These are phyloP conservation scores for Hermetia illucens DNA, from an alignment of 1,140 invertebrate genomes.

Conservation along the genomic window DNA sequence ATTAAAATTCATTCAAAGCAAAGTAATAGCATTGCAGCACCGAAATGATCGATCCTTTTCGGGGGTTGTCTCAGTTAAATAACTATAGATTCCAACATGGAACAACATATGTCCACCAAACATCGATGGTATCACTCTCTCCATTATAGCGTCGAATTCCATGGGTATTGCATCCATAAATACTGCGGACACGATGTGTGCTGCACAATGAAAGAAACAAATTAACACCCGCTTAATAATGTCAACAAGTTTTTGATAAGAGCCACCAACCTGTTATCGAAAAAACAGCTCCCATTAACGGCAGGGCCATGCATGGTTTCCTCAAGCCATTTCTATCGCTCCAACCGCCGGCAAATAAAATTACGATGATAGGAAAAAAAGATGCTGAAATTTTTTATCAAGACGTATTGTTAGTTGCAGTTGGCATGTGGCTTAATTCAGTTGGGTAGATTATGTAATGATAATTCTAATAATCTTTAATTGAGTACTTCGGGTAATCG, in stretches of 20 bases:
- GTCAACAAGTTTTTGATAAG: no score
- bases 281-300: constrained; percentile 36
- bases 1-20: no score
- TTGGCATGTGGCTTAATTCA: no score
- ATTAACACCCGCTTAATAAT: no score
- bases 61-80: constrained; percentile 35
- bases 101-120: constrained; percentile 36
- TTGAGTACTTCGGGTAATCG: no score
- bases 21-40: no score
- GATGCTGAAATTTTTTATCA: constrained; percentile 9
- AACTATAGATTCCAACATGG: constrained; percentile 40
- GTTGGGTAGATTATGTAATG: no score
- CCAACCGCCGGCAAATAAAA: constrained; percentile 43
- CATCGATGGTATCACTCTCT: constrained; percentile 33
- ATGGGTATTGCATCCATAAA: constrained; percentile 16
- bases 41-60: constrained; percentile 36
- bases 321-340: constrained; percentile 40
- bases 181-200: background rate
- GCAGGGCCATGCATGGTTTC: constrained; percentile 41
- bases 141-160: constrained; percentile 30
- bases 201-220: no score
- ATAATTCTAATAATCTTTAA: no score
- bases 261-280: no score
- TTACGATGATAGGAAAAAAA: constrained; percentile 35
- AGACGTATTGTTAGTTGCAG: no score